Percentiles rank a stretch among this genome's conserved stretches.
Conservation (phyloP, 2,797 vertebrate genomes). For the Nyctalus aviator region DNA sequence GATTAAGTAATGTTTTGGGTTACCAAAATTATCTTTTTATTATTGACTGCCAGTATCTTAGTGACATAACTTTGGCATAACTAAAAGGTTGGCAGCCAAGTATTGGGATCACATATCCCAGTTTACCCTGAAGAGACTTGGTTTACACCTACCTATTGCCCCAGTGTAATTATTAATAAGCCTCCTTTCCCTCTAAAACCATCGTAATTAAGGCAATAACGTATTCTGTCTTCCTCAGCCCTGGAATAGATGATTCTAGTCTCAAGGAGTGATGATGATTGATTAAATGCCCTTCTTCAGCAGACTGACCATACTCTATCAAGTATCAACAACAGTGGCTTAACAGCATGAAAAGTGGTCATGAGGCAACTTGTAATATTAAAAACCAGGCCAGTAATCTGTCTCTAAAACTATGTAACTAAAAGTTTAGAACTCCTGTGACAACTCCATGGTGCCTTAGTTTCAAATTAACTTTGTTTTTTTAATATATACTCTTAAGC, state of each 20-base stretch:
- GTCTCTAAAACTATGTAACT: neutral
- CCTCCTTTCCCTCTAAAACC: neutral
- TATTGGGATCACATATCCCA: neutral
- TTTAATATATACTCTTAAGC: neutral
- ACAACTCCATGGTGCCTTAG: neutral
- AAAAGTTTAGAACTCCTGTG: neutral
- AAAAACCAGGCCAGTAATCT: neutral
- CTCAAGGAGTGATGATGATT: neutral
- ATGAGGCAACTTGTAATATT: neutral
- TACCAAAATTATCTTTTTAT: constrained; percentile 11
- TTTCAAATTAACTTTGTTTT: neutral
- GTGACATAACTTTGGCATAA: neutral
- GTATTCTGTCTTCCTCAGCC: neutral
- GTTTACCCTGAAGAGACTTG: neutral
- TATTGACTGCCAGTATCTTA: neutral
- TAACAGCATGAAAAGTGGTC: neutral
- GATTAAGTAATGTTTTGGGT: neutral
- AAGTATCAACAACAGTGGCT: neutral
- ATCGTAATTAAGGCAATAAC: neutral
- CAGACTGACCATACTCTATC: neutral
- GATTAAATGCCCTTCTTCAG: neutral
- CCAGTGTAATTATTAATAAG: neutral
- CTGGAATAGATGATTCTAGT: neutral
- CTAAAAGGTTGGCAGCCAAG: neutral
- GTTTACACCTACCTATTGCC: neutral